These are phyloP conservation scores for Pangasius larnaudii DNA, from an alignment of 2,797 vertebrate species.

Conservation along the genomic window DNA sequence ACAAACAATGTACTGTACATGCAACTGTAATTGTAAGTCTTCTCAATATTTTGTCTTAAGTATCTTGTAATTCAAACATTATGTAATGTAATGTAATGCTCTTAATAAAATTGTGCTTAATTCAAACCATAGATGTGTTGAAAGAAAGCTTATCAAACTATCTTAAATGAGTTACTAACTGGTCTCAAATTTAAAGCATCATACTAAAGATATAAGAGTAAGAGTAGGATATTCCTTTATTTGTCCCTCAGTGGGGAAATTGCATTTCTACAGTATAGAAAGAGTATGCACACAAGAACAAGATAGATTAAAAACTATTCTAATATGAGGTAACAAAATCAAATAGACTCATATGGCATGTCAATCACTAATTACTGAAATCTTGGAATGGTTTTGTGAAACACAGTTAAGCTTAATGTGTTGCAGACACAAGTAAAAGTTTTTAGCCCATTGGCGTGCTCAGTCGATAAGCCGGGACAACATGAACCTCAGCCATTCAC, in stretches of 20 bases:
- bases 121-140: background rate
- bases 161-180: background rate
- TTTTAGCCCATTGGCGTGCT: background rate
- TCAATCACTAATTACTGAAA: background rate
- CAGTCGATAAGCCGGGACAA: too few relatives aligned
- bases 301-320: too few relatives aligned
- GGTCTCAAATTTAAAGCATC: background rate
- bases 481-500: background rate
- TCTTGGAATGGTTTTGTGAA: background rate
- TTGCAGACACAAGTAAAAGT: background rate
- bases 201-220: too few relatives aligned
- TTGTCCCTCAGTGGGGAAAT: too few relatives aligned
- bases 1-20: background rate
- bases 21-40: too few relatives aligned
- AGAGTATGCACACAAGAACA: too few relatives aligned
- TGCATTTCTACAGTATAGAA: too few relatives aligned
- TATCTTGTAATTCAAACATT: background rate
- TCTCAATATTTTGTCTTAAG: background rate
- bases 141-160: background rate
- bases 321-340: too few relatives aligned
- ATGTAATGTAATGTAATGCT: background rate
- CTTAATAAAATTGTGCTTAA: constrained; percentile 6
- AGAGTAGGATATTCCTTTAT: too few relatives aligned
- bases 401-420: background rate
- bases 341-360: too few relatives aligned